Percentiles rank a stretch among this genome's conserved stretches.
These are phyloP conservation scores for Gopherus flavomarginatus DNA, from an alignment of 2,113 vertebrate species.

Conservation along the genomic window DNA sequence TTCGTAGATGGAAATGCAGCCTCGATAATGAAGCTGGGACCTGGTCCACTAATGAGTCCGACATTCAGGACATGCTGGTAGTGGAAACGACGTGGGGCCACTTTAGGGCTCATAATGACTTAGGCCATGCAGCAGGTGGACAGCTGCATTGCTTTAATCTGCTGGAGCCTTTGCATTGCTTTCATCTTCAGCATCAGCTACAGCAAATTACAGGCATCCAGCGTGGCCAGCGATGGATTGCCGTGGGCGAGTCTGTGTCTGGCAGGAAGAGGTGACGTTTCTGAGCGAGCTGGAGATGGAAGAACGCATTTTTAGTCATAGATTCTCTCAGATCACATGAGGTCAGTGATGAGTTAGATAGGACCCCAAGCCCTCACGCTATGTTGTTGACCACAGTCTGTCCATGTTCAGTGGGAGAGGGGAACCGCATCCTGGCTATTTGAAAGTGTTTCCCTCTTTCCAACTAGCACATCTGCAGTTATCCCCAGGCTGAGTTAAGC, in stretches of 20 bases:
- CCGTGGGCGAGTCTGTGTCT: not conserved
- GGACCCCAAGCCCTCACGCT: not conserved
- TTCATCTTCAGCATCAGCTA: not conserved
- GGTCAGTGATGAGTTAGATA: not conserved
- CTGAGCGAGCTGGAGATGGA: not conserved
- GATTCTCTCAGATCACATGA: not conserved
- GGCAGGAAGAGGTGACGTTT: not conserved
- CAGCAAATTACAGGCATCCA: not conserved
- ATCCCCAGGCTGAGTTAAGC: not conserved
- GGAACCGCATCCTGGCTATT: not conserved
- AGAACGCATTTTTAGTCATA: not conserved
- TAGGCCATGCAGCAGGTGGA: not conserved
- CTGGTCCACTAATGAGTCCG: not conserved
- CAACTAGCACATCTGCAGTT: not conserved
- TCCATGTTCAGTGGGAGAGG: not conserved
- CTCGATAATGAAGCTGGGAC: not conserved
- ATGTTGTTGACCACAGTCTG: not conserved
- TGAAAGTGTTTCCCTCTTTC: not conserved
- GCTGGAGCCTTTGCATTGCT: not conserved
- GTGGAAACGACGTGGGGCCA: not conserved
- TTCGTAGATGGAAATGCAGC: not conserved
- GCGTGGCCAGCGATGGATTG: not conserved
- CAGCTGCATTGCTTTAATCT: not conserved
- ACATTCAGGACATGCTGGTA: not conserved
- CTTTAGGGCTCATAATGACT: not conserved